Evolutionary conservation across 2,113 vertebrate species (phyloP).

Genomic region (Aleadryas rufinucha): DNA sequence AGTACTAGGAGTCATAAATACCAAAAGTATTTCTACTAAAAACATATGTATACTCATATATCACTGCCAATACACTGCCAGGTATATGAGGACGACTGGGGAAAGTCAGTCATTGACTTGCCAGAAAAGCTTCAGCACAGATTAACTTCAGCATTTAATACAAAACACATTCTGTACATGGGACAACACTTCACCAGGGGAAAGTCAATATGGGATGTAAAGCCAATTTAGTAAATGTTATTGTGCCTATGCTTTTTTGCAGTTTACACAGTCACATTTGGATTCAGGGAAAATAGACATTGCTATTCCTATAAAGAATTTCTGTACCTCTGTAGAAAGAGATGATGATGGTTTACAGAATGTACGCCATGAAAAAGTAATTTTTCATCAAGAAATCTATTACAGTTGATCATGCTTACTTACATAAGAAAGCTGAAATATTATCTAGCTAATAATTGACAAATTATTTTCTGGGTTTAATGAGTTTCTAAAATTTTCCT

Average conservation of each 20-base stretch:
- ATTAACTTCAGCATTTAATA: neutral
- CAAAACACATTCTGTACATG: neutral
- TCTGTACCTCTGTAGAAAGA: neutral
- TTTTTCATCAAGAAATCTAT: neutral
- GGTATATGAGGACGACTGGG: neutral
- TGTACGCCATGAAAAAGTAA: neutral
- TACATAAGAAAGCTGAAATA: neutral
- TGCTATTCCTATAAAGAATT: neutral
- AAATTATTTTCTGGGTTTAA: neutral
- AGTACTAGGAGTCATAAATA: neutral
- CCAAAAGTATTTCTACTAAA: neutral
- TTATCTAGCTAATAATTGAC: neutral
- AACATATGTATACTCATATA: neutral
- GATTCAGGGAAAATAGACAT: neutral
- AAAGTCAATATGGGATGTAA: neutral
- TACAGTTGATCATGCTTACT: neutral
- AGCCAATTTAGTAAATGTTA: neutral
- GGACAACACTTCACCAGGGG: neutral
- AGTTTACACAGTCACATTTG: neutral
- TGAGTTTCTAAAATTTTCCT: neutral
- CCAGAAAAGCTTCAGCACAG: neutral
- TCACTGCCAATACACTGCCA: neutral
- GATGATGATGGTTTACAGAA: neutral
- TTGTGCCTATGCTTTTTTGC: neutral
- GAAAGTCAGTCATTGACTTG: neutral